Base-by-base conservation (phyloP, 2,888 invertebrate genomes). In the Hyalella azteca region DNA sequence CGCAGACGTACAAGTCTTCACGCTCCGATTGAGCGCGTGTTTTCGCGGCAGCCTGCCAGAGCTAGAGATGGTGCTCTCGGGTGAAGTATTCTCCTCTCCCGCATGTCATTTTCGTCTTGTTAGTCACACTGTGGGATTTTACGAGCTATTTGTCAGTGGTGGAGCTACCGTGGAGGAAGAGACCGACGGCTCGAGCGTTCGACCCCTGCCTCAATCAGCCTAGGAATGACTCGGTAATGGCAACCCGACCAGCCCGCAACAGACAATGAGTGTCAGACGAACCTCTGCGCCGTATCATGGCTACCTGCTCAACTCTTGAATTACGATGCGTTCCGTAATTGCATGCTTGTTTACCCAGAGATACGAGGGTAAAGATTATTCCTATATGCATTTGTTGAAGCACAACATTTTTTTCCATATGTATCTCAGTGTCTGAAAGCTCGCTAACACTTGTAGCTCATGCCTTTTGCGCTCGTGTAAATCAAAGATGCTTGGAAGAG, bases 41-140 rank as follows among this genome's bases (percentile, higher is more conserved):
- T n/a, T n/a, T n/a, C n/a, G n/a, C n/a, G n/a, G n/a, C n/a, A n/a
- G n/a, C n/a, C n/a, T n/a, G n/a, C n/a, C n/a, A n/a, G n/a, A n/a
- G n/a, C n/a, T n/a, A n/a, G n/a, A n/a, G n/a, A n/a, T n/a, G n/a
- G n/a, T n/a, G n/a, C n/a, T n/a, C n/a, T n/a, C n/a, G n/a, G n/a
- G n/a, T n/a, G n/a, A n/a, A n/a, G n/a, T n/a, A n/a, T n/a, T n/a
- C 45, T 11, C 15, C 11, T 45, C 45, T 45, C 45, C 9, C 15
- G 29, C 59, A 22, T 7, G 59, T 29, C 29, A 59, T 59, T 32
- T 59, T 59, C 32, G 29, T 59, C 59, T 59, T 59, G 59, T 59
- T 59, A 59, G 59, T 59, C 59, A 59, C 19, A 59, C n/a, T 59
- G 59, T 7, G 9, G 29, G 59, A 29, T 22, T 59, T 59, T 59